Evolutionary conservation across 2,888 invertebrate species (phyloP).

Genomic region (Thyatira batis): DNA sequence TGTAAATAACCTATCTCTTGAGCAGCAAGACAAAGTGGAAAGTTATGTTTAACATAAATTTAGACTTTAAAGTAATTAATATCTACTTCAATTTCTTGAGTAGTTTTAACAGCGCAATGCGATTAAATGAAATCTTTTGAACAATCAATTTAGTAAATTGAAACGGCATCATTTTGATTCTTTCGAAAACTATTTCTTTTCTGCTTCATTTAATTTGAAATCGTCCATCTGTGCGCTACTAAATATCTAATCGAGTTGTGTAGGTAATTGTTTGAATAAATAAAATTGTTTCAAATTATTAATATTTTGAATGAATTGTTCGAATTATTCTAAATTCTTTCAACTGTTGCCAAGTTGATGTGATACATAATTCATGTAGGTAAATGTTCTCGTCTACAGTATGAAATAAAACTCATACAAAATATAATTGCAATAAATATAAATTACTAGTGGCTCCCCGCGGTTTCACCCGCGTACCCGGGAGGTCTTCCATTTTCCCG

Average conservation of each 20-base stretch:
- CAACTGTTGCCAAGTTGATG: too few relatives aligned
- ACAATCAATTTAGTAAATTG: neutral
- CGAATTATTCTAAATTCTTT: too few relatives aligned
- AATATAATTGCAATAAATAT: too few relatives aligned
- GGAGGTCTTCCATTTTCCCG: too few relatives aligned
- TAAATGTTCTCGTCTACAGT: too few relatives aligned
- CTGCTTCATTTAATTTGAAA: neutral
- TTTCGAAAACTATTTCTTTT: neutral
- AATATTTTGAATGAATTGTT: too few relatives aligned
- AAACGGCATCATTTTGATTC: neutral
- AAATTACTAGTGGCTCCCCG: too few relatives aligned
- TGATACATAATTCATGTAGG: too few relatives aligned
- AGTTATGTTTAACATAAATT: neutral
- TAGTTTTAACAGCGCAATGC: neutral
- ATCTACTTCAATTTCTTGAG: constrained; percentile 6
- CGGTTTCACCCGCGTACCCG: too few relatives aligned
- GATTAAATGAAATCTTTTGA: constrained; percentile 1
- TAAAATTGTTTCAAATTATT: too few relatives aligned
- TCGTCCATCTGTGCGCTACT: neutral
- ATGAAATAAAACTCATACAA: too few relatives aligned
- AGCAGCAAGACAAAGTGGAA: too few relatives aligned
- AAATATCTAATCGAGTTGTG: neutral
- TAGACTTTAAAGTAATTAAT: neutral
- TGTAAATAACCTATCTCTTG: neutral
- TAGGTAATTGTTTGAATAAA: neutral